Conservation (phyloP, 2,113 vertebrate species). For the Hydrolagus affinis region DNA sequence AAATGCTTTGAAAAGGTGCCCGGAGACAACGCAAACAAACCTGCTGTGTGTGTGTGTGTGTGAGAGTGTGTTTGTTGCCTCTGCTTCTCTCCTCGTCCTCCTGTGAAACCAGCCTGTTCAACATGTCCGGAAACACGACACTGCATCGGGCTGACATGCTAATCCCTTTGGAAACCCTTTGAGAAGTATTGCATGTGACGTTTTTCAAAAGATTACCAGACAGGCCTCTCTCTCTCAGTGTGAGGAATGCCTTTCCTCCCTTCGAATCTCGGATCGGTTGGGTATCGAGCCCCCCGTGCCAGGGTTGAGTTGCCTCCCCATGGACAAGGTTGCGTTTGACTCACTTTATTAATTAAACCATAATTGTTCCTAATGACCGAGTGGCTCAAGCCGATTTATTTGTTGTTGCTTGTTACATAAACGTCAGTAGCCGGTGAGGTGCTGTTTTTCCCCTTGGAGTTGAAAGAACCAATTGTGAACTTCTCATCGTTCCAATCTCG, state of each 20-base stretch:
- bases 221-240: neutral
- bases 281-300: no score
- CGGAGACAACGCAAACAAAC: no score
- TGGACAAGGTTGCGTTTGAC: neutral
- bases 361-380: neutral
- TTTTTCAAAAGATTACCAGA: neutral
- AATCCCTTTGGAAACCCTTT: neutral
- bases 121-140: neutral
- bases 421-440: no score
- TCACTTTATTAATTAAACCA: neutral
- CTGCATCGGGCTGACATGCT: neutral
- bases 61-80: no score
- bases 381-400: neutral
- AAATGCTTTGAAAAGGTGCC: no score
- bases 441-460: no score
- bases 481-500: no score
- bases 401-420: no score
- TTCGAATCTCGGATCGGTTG: neutral
- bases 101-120: neutral
- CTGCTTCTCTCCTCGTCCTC: neutral
- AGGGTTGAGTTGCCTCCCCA: neutral
- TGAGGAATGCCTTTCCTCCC: neutral
- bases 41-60: no score
- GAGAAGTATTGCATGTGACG: neutral
- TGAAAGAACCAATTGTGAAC: no score